Percentiles rank a stretch among this genome's conserved stretches.
These are phyloP conservation scores for Clanis bilineata DNA, from an alignment of 2,888 invertebrate genomes.

Conservation along the genomic window DNA sequence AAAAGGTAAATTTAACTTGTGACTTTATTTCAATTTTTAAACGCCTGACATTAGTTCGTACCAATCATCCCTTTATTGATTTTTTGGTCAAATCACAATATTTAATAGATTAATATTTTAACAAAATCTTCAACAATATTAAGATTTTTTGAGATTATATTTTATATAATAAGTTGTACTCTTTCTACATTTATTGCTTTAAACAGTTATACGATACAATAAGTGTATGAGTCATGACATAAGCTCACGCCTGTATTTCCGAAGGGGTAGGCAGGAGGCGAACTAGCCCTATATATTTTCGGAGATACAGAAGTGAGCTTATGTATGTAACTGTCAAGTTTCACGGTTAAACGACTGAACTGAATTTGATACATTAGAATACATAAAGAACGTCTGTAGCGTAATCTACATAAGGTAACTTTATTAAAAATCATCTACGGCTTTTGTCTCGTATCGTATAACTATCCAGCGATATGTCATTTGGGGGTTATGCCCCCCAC, in stretches of 20 bases:
- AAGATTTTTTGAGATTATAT: neutral
- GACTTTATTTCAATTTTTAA: too few relatives aligned
- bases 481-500: neutral
- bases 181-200: neutral
- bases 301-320: neutral
- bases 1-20: too few relatives aligned
- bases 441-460: too few relatives aligned
- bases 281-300: neutral
- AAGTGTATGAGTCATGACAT: neutral
- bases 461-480: slow-evolving; percentile 3
- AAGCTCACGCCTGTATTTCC: too few relatives aligned
- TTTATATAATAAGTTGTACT: neutral
- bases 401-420: too few relatives aligned
- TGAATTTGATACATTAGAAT: neutral
- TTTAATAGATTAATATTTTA: neutral
- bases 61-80: neutral
- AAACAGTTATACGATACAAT: neutral
- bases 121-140: slow-evolving; percentile 1
- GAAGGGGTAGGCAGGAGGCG: too few relatives aligned
- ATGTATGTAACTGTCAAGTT: too few relatives aligned
- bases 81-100: slow-evolving; percentile 6
- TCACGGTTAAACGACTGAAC: neutral
- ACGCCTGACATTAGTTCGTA: neutral
- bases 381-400: neutral
- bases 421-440: too few relatives aligned